Base-by-base conservation (phyloP, 2,888 invertebrate genomes). In the Ceriagrion tenellum region DNA sequence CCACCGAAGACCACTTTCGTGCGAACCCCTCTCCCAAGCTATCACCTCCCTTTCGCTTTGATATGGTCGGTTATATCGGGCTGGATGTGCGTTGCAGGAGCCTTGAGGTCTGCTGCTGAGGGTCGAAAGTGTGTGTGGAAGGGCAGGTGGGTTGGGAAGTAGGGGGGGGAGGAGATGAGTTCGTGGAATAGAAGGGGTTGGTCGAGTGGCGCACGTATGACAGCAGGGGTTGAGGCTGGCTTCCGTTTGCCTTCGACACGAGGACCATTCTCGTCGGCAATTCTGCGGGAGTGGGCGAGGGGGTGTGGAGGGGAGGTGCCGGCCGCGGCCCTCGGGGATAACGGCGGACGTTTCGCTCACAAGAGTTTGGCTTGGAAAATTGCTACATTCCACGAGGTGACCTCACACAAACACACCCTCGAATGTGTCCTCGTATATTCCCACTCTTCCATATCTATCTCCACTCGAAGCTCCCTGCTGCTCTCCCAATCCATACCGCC, bases 291-390 rank as follows among this genome's bases (percentile, higher is more conserved):
- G n/a, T 13, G 10, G n/a, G 2, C 4, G 18, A n/a, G 69, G 69
- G n/a, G 69, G 20, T 69, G 6, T 18, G 23, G 23, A 23, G 26
- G 69, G 3, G 69, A 20, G 69, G 20, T 3, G n/a, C 20, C n/a
- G n/a, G 69, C n/a, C n/a, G n/a, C 69, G 69, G 69, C 1, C n/a
- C n/a, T n/a, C 10, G 4, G n/a, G n/a, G 69, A 13, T 13, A n/a
- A 10, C 69, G 69, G 8, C 91, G 91, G 56, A 40, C 93, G 93
- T 93, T 47, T 69, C 69, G 69, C 93, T 63, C 93, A 93, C 93
- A n/a, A 69, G 93, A 47, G 93, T 91, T 63, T 91, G 93, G 69
- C 47, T 69, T 47, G 93, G 93, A 47, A 93, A 93, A 93, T 93
- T 93, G 69, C 93, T 93, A 47, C 74, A 93, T 93, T 93, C 93